A percentile compares a stretch with the other conserved stretches of the same genome.
Evolutionary conservation across 2,888 invertebrate species (phyloP).

Genomic region (Dexiosoma caninum): DNA sequence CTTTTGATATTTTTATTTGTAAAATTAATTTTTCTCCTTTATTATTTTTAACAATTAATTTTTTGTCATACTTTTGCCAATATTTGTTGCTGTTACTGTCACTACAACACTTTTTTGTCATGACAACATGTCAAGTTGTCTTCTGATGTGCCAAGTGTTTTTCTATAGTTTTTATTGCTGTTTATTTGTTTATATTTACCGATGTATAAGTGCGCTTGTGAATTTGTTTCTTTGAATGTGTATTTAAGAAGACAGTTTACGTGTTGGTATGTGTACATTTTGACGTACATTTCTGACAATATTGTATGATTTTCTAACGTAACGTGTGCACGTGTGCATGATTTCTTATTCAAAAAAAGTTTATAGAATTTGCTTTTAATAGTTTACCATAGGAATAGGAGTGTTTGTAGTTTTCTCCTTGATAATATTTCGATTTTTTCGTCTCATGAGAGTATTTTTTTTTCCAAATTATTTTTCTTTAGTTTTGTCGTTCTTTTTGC

Average conservation of each 20-base stretch:
- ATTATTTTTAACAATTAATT: constrained; percentile 21
- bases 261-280: background rate
- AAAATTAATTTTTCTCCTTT: background rate
- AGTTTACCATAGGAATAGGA: background rate
- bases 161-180: background rate
- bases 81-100: constrained; percentile 55
- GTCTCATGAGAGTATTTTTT: too few species aligned
- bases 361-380: background rate
- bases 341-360: constrained; percentile 15
- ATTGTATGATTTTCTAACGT: constrained; percentile 16
- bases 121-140: constrained; percentile 60
- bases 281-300: background rate
- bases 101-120: constrained; percentile 61
- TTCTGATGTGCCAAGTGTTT: constrained; percentile 29
- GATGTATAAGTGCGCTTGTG: background rate
- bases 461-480: too few species aligned
- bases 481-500: background rate
- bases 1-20: background rate
- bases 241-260: background rate
- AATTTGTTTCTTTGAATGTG: background rate
- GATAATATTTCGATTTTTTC: too few species aligned
- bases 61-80: constrained; percentile 10
- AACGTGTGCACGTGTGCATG: background rate
- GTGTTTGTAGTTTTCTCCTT: too few species aligned
- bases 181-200: background rate